Evolutionary conservation across 1,140 invertebrate genomes (phyloP).

Genomic region (Parapsyche elsis): DNA sequence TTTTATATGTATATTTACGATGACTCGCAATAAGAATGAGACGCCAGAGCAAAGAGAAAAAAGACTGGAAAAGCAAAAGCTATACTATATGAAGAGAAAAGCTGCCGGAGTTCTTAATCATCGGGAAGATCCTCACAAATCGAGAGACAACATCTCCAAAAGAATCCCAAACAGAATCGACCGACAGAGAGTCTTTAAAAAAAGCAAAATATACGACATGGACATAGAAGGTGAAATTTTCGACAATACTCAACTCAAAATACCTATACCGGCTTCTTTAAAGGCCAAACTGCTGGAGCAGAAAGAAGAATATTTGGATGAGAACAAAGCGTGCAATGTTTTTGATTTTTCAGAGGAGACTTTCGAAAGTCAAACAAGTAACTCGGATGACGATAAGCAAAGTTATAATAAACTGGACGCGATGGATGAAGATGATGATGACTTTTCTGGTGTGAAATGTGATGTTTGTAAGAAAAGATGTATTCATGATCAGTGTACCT

Average conservation of each 20-base stretch:
- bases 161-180: neutral
- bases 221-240: slow-evolving; percentile 1
- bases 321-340: neutral
- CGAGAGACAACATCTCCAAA: neutral
- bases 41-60: slow-evolving; percentile 30
- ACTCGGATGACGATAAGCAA: neutral
- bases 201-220: neutral
- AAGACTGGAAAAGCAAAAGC: slow-evolving; percentile 24
- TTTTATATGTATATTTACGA: slow-evolving; percentile 17
- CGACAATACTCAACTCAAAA: slow-evolving; percentile 14
- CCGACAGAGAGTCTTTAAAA: neutral
- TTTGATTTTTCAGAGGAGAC: slow-evolving; percentile 5
- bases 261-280: neutral
- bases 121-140: neutral
- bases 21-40: slow-evolving; percentile 28
- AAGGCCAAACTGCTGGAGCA: neutral
- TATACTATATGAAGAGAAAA: slow-evolving; percentile 22
- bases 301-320: neutral
- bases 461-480: slow-evolving; percentile 13
- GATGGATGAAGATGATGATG: slow-evolving; percentile 8
- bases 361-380: neutral
- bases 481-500: slow-evolving; percentile 4
- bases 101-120: neutral
- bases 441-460: neutral
- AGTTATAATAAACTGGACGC: neutral